Evolutionary conservation across 2,888 invertebrate genomes (phyloP).

Genomic region (Drosophila antonietae): DNA sequence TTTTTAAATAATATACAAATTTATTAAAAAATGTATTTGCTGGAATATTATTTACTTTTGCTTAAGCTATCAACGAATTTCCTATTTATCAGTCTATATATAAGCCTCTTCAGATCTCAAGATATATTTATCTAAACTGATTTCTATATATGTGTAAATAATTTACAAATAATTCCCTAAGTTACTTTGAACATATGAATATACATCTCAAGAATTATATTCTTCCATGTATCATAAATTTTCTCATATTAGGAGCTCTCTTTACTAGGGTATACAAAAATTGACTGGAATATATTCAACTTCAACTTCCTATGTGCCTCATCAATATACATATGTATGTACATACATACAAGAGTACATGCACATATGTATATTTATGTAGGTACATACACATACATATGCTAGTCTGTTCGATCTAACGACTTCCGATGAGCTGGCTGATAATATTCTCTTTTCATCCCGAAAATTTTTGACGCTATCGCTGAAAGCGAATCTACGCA

Average conservation of each 20-base stretch:
- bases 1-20: too few relatives aligned
- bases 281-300: too few relatives aligned
- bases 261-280: not conserved
- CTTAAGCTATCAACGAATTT: too few relatives aligned
- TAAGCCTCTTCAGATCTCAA: not conserved
- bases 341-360: not conserved
- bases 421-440: constrained; percentile 66
- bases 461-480: constrained; percentile 69
- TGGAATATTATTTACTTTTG: too few relatives aligned
- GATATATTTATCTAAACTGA: not conserved
- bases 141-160: too few relatives aligned
- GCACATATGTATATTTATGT: not conserved
- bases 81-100: not conserved
- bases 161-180: too few relatives aligned
- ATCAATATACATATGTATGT: constrained; percentile 1
- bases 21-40: too few relatives aligned
- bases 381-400: not conserved
- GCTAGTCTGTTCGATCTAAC: constrained; percentile 52
- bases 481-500: constrained; percentile 65
- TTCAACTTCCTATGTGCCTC: constrained; percentile 2
- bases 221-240: not conserved
- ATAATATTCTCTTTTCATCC: constrained; percentile 72
- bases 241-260: not conserved
- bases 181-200: too few relatives aligned
- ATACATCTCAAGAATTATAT: not conserved